Evolutionary conservation across 2,888 invertebrate genomes (phyloP), one percentile per base, ranked within the genome.

Genomic region (Villa cingulata): DNA sequence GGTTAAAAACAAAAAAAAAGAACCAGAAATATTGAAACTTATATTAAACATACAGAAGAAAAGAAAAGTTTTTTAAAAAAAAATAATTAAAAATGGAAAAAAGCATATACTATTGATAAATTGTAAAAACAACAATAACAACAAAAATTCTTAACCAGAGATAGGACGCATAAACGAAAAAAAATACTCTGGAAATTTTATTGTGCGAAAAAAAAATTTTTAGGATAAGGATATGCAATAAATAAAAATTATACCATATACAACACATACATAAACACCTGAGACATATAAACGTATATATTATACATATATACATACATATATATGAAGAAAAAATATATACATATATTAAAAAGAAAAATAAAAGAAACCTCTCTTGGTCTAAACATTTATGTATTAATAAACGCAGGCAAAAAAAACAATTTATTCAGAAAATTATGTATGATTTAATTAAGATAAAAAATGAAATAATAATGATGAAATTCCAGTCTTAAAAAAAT

Each of bases 1-100:
- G 86, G 88, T 71, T 87, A 84, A 74, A 59, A 12, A 12, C 12
- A 32, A 32, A 9, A 32, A 12, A 12, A 1, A 32, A 32, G 4
- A 32, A 32, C 3, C 29, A 32, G 3, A 32, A 27, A n/a, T n/a
- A 9, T 27, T 27, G 27, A 6, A 27, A 27, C 6, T 27, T 27
- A 9, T 27, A 27, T 9, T 27, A 10, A 27, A 32, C 12, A 9
- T 12, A 12, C 29, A 32, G 12, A 9, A 32, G 12, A 12, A 12
- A 32, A 32, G 9, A 32, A 32, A 32, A 32, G 6, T 32, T 23
- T 23, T 23, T 23, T 6, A 32, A 32, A 3, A 32, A 32, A 12
- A 32, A 32, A 32, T 12, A 12, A 32, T 12, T 32, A 32, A 32
- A 32, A 32, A 5, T 12, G 12, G 2, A 32, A 27, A 32, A 32